These are phyloP conservation scores for Oncorhynchus keta DNA, from an alignment of 2,113 vertebrate genomes.

Conservation along the genomic window DNA sequence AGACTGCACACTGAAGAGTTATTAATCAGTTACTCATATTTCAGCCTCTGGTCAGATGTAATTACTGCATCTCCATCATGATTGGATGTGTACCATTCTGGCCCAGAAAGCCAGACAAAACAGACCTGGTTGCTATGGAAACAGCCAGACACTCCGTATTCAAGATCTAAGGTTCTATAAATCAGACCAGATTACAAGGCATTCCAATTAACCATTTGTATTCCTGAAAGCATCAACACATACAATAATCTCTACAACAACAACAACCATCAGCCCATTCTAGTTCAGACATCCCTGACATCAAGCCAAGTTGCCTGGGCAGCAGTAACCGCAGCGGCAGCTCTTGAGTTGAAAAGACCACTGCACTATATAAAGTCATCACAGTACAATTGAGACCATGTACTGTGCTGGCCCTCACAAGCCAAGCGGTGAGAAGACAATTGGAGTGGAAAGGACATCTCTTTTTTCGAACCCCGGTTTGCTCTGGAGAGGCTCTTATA, in stretches of 20 bases:
- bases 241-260: too few species aligned
- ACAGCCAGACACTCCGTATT: background rate
- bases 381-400: slow-evolving; percentile 45
- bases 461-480: slow-evolving; percentile 26
- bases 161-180: background rate
- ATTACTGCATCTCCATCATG: background rate
- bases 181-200: too few species aligned
- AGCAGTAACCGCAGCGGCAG: slow-evolving; percentile 20
- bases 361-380: slow-evolving; percentile 46
- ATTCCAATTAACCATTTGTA: too few species aligned
- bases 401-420: slow-evolving; percentile 29
- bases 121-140: background rate
- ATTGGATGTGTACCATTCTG: background rate
- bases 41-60: background rate
- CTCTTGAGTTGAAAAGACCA: slow-evolving; percentile 35
- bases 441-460: slow-evolving; percentile 57
- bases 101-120: background rate
- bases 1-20: too few species aligned
- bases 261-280: slow-evolving; percentile 2
- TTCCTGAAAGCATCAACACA: too few species aligned
- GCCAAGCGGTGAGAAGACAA: slow-evolving; percentile 18
- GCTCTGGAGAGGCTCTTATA: slow-evolving; percentile 12
- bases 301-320: slow-evolving; percentile 34
- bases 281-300: slow-evolving; percentile 16
- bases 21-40: too few species aligned